These are phyloP conservation scores for Deilephila elpenor DNA, from an alignment of 2,888 invertebrate species.

Conservation along the genomic window DNA sequence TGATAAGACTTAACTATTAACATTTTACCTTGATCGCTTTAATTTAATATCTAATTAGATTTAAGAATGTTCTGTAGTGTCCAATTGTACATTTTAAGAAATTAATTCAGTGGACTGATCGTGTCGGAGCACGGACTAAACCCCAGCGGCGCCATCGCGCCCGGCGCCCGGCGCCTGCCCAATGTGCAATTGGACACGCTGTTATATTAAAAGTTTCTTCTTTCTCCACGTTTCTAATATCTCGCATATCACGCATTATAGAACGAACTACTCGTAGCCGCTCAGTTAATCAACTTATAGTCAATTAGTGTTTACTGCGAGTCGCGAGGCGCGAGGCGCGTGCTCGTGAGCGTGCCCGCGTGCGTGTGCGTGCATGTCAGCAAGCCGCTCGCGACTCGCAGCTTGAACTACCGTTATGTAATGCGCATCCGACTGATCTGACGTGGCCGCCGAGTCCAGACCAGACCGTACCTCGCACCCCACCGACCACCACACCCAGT, in stretches of 20 bases:
- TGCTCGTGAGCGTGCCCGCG: too few relatives aligned
- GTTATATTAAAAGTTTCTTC: conserved; percentile 39
- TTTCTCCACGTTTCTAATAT: conserved; percentile 72
- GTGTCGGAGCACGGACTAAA: not conserved
- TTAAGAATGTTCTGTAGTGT: conserved; percentile 72
- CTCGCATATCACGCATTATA: conserved; percentile 74
- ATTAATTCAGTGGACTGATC: not conserved
- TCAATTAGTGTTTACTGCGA: conserved; percentile 28
- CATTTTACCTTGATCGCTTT: conserved; percentile 59
- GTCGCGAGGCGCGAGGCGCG: not conserved
- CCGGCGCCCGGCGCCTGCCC: not conserved
- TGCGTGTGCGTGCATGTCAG: too few relatives aligned
- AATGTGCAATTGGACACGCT: conserved; percentile 12
- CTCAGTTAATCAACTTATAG: conserved; percentile 19
- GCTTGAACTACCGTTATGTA: conserved; percentile 2
- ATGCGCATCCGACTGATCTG: not conserved
- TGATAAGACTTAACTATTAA: conserved; percentile 30
- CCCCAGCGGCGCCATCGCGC: too few relatives aligned
- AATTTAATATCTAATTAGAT: conserved; percentile 64
- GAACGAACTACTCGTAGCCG: conserved; percentile 28
- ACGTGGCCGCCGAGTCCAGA: not conserved
- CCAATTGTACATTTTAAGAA: conserved; percentile 56
- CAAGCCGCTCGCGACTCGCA: not conserved
- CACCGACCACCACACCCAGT: not conserved
- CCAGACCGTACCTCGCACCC: not conserved